Base-by-base conservation (phyloP, 2,113 vertebrate genomes). In the Poeciliopsis prolifica region DNA sequence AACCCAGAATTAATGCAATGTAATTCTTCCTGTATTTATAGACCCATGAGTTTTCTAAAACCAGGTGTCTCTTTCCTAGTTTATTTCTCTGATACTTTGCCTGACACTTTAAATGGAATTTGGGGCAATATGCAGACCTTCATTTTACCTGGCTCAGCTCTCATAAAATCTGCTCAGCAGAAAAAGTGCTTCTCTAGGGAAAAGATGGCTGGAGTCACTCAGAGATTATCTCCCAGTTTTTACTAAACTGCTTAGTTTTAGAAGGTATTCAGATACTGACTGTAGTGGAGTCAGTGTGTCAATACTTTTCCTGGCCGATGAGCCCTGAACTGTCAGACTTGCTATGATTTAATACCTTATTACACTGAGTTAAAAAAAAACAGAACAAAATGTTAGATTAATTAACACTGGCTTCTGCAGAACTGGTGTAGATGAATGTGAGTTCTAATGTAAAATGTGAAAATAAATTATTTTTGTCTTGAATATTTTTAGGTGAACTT, bases 191-290 rank as follows among this genome's bases (percentile, higher is more conserved):
- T 73, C 60, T 79, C 26, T 37, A 67, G 51, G 79, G 51, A 62
- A 78, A 81, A 68, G 72, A 68, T 31, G 64, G 58, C 63, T 14
- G 68, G 24, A 80, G 77, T 82, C 42, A 60, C 69, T 42, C 15
- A 58, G 68, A 80, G 78, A 40, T 88, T 83, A 86, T 83, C 79
- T 78, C 42, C 3, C 14, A 68, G 60, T 44, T 65, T 44, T 29
- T 65, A 73, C 64, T 67, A 67, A 85, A 89, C 81, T 80, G 75
- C 81, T 78, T 74, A 40, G 73, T 86, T 89, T 84, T 67, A 60
- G 64, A 68, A 79, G 79, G 65, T 61, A 71, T 33, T 19, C 35
- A 80, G 74, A 67, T 80, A 75, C 78, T 85, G 67, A 91, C 82
- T 85, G 71, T 85, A 81, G 78, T 65, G 6, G 68, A 86, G 74